Evolutionary conservation across 2,797 vertebrate species (phyloP).

Genomic region (Schizopygopsis malacanthus): DNA sequence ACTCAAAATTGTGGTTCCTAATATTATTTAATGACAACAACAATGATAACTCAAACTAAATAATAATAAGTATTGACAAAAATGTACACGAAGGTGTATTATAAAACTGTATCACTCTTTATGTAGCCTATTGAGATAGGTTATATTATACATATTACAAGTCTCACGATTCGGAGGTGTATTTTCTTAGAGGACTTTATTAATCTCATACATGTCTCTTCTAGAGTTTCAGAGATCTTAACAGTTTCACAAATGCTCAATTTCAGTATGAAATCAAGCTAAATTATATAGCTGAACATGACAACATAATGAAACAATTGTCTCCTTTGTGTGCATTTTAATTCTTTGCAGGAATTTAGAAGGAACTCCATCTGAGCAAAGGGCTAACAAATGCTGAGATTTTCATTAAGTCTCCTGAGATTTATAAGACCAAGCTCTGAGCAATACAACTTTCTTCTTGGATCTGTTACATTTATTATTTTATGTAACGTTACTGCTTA

Average conservation of each 20-base stretch:
- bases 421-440: not conserved
- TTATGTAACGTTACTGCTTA: not conserved
- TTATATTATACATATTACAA: too few species aligned
- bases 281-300: not conserved
- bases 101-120: not conserved
- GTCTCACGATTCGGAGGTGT: too few species aligned
- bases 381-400: not conserved
- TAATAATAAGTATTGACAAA: not conserved
- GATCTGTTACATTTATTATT: not conserved
- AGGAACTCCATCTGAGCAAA: not conserved
- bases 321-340: not conserved
- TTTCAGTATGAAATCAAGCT: not conserved
- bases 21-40: conserved; percentile 21
- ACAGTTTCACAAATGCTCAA: not conserved
- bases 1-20: not conserved
- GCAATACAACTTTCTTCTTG: not conserved
- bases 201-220: not conserved
- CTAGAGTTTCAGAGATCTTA: not conserved
- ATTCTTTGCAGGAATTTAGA: not conserved
- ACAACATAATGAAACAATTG: not conserved
- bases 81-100: not conserved
- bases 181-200: not conserved
- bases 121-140: not conserved
- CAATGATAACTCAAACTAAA: not conserved
- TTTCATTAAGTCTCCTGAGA: not conserved